Evolutionary conservation across 2,888 invertebrate species (phyloP).

Genomic region (Oligia latruncula): DNA sequence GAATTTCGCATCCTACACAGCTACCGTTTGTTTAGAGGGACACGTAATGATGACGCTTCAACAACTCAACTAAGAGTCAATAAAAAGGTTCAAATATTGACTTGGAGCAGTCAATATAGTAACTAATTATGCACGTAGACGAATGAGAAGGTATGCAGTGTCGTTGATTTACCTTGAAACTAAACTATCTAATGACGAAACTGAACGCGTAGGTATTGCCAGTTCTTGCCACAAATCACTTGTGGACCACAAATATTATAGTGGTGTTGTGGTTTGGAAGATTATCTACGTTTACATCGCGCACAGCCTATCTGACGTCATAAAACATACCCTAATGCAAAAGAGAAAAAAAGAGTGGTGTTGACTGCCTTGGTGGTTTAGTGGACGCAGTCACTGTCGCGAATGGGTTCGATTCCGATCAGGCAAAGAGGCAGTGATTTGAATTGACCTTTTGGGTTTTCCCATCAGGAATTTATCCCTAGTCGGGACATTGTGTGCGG

Average conservation of each 20-base stretch:
- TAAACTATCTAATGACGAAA: constrained; percentile 17
- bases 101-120: not conserved
- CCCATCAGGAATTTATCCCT: not conserved
- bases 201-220: not conserved
- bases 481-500: not conserved
- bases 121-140: not conserved
- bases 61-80: not conserved
- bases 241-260: not conserved
- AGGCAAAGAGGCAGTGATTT: not conserved
- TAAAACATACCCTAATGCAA: not conserved
- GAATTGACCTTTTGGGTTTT: not conserved
- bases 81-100: not conserved
- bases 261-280: not conserved
- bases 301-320: not conserved
- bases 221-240: constrained; percentile 20
- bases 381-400: too few relatives aligned
- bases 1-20: not conserved
- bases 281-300: not conserved
- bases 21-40: not conserved
- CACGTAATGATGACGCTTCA: not conserved
- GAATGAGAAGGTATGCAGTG: not conserved
- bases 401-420: not conserved
- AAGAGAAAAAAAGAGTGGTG: not conserved
- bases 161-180: constrained; percentile 32
- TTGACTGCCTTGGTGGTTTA: too few relatives aligned